A percentile compares a stretch with the other conserved stretches of the same genome.
These are phyloP conservation scores for Amniataba percoides DNA, from an alignment of 2,797 vertebrate species.

Conservation along the genomic window DNA sequence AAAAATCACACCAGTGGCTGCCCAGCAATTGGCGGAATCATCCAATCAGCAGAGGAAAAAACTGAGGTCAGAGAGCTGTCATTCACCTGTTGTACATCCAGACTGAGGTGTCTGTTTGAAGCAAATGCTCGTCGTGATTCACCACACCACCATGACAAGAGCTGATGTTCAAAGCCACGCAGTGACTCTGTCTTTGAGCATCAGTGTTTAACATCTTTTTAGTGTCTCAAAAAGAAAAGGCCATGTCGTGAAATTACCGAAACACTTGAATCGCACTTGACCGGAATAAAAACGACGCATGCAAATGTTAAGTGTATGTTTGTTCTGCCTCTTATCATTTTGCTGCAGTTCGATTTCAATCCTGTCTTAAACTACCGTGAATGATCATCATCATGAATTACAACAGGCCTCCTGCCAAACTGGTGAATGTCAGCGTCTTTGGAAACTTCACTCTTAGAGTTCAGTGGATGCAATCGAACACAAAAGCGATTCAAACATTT, in stretches of 20 bases:
- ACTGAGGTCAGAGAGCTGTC: not conserved
- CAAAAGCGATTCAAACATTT: slow-evolving; percentile 37
- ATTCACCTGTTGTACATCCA: not conserved
- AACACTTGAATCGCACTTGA: not conserved
- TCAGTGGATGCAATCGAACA: slow-evolving; percentile 39
- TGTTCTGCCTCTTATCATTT: not conserved
- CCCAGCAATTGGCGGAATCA: fast-evolving
- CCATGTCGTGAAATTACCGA: not conserved
- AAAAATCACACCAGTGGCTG: not conserved
- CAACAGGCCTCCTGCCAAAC: slow-evolving; percentile 17
- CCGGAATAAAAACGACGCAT: not conserved
- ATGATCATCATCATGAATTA: not conserved
- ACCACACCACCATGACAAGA: not conserved
- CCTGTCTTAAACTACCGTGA: not conserved
- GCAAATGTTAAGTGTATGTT: not conserved
- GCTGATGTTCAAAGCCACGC: not conserved
- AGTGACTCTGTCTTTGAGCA: not conserved
- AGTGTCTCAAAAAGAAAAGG: not conserved
- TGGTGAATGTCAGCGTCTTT: slow-evolving; percentile 55
- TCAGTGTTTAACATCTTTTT: not conserved
- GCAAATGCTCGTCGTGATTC: not conserved
- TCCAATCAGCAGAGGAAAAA: not conserved
- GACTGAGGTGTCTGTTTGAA: slow-evolving; percentile 3
- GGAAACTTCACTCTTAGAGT: slow-evolving; percentile 10
- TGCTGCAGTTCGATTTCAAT: slow-evolving; percentile 1